Conservation (phyloP, 2,888 invertebrate genomes). For the Archips crataeganus region DNA sequence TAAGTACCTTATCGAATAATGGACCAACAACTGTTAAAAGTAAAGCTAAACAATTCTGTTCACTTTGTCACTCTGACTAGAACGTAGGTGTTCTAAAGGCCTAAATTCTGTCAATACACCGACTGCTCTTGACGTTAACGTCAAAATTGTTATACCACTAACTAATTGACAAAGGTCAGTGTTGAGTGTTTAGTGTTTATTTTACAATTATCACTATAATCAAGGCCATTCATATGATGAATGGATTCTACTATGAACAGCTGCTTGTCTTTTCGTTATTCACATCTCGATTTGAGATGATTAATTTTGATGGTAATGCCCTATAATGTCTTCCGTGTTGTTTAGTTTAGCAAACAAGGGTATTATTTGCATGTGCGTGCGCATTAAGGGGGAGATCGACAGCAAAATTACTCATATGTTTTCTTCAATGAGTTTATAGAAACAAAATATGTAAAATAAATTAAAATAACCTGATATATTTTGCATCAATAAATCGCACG, state of each 20-base stretch:
- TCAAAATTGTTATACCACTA: conserved; percentile 55
- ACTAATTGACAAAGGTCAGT: conserved; percentile 74
- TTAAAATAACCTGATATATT: background rate
- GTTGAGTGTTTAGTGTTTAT: conserved; percentile 74
- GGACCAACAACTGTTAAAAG: background rate
- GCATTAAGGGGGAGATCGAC: background rate
- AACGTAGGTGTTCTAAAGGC: conserved; percentile 12
- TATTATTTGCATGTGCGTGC: background rate
- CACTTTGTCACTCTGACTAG: background rate
- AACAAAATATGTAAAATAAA: background rate
- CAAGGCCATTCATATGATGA: conserved; percentile 59
- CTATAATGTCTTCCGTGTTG: conserved; percentile 39
- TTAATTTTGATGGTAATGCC: conserved; percentile 30
- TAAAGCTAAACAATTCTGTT: background rate
- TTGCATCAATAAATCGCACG: background rate
- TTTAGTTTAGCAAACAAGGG: conserved; percentile 8
- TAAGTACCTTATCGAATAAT: too few species aligned
- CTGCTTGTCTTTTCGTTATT: conserved; percentile 44
- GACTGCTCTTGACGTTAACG: conserved; percentile 54
- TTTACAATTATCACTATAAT: conserved; percentile 69
- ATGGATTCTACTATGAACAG: conserved; percentile 47
- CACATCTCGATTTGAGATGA: conserved; percentile 28
- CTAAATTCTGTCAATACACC: conserved; percentile 36
- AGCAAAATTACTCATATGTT: background rate
- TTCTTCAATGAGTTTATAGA: background rate